Evolutionary conservation across 2,888 invertebrate species (phyloP).

Genomic region (Thera britannica): DNA sequence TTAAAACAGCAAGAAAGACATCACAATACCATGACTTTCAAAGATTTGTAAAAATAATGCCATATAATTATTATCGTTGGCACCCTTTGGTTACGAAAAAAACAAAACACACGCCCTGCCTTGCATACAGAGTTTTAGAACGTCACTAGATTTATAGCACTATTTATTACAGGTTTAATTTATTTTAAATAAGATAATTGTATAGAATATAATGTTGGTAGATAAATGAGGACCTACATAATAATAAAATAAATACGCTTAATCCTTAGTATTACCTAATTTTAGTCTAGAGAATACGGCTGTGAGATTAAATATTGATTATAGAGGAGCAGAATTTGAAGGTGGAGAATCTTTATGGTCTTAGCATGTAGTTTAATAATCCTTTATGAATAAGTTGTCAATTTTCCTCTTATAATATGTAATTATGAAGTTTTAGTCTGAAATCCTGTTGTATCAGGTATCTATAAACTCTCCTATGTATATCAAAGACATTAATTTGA

Average conservation of each 20-base stretch:
- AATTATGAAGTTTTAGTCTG: slow-evolving; percentile 9
- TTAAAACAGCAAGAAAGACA: slow-evolving; percentile 26
- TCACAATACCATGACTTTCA: slow-evolving; percentile 10
- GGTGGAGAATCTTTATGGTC: background rate
- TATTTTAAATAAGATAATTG: slow-evolving; percentile 16
- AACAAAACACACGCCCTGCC: background rate
- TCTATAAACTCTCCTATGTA: slow-evolving; percentile 3
- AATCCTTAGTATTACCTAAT: slow-evolving; percentile 23
- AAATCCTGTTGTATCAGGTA: slow-evolving; percentile 8
- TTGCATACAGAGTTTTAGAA: slow-evolving; percentile 8
- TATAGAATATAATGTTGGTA: slow-evolving; percentile 16
- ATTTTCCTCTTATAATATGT: background rate
- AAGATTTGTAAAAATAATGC: background rate
- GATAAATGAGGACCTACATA: slow-evolving; percentile 5
- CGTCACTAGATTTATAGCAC: slow-evolving; percentile 21
- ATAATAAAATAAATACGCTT: slow-evolving; percentile 28
- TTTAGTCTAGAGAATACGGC: slow-evolving; percentile 45
- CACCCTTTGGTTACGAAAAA: background rate
- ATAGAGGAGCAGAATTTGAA: slow-evolving; percentile 28
- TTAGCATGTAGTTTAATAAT: background rate
- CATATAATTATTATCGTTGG: background rate
- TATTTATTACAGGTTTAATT: slow-evolving; percentile 31
- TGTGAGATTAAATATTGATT: slow-evolving; percentile 55
- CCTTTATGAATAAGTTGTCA: background rate
- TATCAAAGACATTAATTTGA: slow-evolving; percentile 19